phyloP scores from a whole-genome alignment of 2,888 invertebrate species.

The Pristionchus fissidentatus region DNA sequence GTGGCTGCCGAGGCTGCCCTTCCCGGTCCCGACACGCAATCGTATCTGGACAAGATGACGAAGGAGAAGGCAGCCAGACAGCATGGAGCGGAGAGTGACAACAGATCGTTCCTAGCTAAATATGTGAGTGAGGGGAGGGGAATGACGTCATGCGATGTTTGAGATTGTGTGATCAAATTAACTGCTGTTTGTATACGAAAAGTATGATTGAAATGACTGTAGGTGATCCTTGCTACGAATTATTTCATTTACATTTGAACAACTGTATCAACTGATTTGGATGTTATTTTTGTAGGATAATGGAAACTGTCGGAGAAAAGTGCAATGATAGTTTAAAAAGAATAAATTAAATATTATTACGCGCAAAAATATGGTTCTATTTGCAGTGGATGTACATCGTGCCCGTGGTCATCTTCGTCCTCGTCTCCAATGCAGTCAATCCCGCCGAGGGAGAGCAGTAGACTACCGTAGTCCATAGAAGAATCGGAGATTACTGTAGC shows the following conservation, averaged over 20 bases:
- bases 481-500: constrained; percentile 7
- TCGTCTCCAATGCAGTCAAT: constrained; percentile 89
- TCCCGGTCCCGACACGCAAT: constrained; percentile 42
- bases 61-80: constrained; percentile 90
- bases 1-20: constrained; percentile 34
- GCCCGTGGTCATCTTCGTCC: constrained; percentile 90
- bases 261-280: too few species aligned
- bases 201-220: too few species aligned
- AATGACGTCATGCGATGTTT: neutral
- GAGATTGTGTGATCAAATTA: neutral
- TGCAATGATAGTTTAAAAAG: too few species aligned
- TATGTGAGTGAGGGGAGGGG: constrained; percentile 82
- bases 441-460: constrained; percentile 79
- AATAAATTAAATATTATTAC: neutral
- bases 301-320: too few species aligned
- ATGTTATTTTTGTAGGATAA: too few species aligned
- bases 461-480: constrained; percentile 22
- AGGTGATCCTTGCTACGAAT: neutral
- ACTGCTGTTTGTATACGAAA: neutral
- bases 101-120: constrained; percentile 95
- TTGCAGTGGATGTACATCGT: constrained; percentile 99
- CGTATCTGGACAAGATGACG: constrained; percentile 87
- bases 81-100: constrained; percentile 84
- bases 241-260: too few species aligned
- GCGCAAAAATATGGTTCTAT: constrained; percentile 52